Conservation (phyloP, 2,888 invertebrate genomes). For the Tiliacea citrago region DNA sequence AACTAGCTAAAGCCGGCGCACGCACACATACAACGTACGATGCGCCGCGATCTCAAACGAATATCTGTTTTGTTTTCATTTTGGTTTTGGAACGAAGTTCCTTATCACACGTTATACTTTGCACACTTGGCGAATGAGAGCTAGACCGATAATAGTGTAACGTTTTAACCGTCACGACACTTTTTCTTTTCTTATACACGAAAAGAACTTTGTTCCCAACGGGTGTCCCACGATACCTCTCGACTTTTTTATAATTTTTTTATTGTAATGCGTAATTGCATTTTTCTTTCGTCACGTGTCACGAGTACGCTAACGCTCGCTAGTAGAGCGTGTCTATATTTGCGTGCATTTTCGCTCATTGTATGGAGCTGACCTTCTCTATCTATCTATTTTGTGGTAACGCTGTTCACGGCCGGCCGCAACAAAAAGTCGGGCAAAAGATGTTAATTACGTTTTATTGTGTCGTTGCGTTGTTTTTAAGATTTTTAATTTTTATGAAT, state of each 20-base stretch:
- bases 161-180: neutral
- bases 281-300: neutral
- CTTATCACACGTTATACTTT: neutral
- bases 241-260: neutral
- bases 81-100: neutral
- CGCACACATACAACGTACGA: neutral
- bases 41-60: neutral
- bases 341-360: neutral
- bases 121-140: neutral
- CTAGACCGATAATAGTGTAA: too few relatives aligned
- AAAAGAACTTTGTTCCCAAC: neutral
- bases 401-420: constrained; percentile 49
- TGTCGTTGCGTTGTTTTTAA: constrained; percentile 43
- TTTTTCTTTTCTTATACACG: neutral
- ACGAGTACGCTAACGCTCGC: neutral
- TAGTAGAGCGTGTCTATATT: neutral
- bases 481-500: constrained; percentile 44
- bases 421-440: constrained; percentile 66
- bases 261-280: neutral
- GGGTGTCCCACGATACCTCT: neutral
- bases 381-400: neutral
- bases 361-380: neutral
- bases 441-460: constrained; percentile 66
- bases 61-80: too few relatives aligned
- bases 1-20: neutral